Conservation (phyloP, 2,113 vertebrate species). For the Gallinago paraguaiae region DNA sequence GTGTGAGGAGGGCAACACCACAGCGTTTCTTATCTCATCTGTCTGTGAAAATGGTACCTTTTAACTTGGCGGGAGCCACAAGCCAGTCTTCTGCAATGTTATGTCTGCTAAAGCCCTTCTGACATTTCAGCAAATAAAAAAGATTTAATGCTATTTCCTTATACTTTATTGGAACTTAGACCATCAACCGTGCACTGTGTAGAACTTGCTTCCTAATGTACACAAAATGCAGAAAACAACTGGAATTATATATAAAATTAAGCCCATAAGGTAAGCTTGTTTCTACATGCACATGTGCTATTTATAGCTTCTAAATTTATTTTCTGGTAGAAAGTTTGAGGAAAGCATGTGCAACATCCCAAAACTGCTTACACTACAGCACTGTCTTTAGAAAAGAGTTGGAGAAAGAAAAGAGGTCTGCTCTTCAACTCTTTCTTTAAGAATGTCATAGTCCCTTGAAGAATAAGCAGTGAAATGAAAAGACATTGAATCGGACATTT, state of each 20-base stretch:
- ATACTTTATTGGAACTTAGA: neutral
- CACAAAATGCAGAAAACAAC: neutral
- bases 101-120: neutral
- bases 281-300: neutral
- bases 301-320: neutral
- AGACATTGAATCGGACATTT: neutral
- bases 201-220: neutral
- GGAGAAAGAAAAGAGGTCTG: neutral
- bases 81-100: neutral
- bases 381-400: neutral
- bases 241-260: neutral
- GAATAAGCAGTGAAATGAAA: slow-evolving; percentile 9
- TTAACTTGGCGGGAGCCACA: neutral
- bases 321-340: neutral
- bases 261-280: neutral
- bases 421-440: neutral
- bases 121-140: neutral
- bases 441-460: neutral
- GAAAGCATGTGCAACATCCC: neutral
- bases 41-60: neutral
- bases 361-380: neutral
- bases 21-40: neutral
- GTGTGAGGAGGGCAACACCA: neutral
- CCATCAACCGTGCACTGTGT: accelerated
- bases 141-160: neutral